Base-by-base conservation (phyloP, 2,113 vertebrate genomes). In the Thalassoma bifasciatum region DNA sequence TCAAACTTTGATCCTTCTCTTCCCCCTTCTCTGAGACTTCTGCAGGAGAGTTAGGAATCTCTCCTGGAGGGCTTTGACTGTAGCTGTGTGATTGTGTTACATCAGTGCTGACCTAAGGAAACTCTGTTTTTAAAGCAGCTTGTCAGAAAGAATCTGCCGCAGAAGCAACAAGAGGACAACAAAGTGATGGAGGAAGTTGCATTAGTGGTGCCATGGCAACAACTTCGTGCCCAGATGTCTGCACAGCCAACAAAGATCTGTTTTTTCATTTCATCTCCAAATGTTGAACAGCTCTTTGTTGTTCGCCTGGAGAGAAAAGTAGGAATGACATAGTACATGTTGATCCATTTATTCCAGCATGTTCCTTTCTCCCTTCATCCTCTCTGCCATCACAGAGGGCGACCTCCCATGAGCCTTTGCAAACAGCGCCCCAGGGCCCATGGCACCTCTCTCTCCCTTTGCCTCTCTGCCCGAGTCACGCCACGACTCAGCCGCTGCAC, bases 351-450 rank as follows among this genome's bases (percentile, higher is more conserved):
- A 11, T 81, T 85, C 81, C 36, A 61, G 64, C 50, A 67, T 49
- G 61, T 72, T 84, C 83, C 13, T 70, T 56, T 84, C 72, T 86
- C 68, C 68, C 81, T 83, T 72, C 79, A 72, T 86, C 71, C 74
- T 77, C 66, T 74, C 72, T 61, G 69, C 66, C 75, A 50, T 77
- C 85, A 78, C 71, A 83, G 64, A 85, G 87, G 84, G 70, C 60
- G 57, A 88, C 82, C 90, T 91, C 89, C 92, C 89, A 91, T 93
- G 88, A 91, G 91, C 85, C 92, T 88, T 89, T 89, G 92, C 91
- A 92, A 85, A 81, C 79, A 83, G 85, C 85, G 73, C 86, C 86
- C 82, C 51, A 64, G 81, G 88, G 86, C 88, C 85, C 69, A 21
- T 84, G 89, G 85, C 88, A 79, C 81, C 84, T 82, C 81, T 84